Base-by-base conservation (phyloP, 2,113 vertebrate genomes). In the Trichechus manatus region DNA sequence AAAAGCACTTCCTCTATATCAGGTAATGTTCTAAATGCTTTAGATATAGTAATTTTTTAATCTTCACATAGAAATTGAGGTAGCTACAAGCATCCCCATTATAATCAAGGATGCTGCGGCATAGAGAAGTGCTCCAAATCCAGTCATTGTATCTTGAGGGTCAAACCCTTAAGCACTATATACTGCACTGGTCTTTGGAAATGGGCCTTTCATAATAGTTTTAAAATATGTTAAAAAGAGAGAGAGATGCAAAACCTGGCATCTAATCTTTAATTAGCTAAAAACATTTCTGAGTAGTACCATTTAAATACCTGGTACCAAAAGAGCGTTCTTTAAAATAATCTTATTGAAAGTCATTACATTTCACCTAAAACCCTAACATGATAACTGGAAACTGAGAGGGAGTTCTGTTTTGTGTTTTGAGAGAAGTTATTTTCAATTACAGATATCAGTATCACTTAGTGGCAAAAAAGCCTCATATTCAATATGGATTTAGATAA, bases 321-420 rank as follows among this genome's bases (percentile, higher is more conserved):
- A 96, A 61, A 50, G 7, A 77, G 42, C 31, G 29, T 44, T 87
- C 42, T 70, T 81, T 61, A 80, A 96, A 86, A 94, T 74, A 9
- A 94, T 19, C 42, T 64, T 42, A 83, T 0, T 50, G 7, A 87
- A 93, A 79, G 74, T 3, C 27, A 63, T 89, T 56, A 56, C 25
- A 91, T 82, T 74, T 93, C 22, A 94, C 47, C 95, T 88, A 85
- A 92, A 72, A 91, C 31, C 80, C n/a, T 79, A 93, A 95, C 4
- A 91, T 13, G 82, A 14, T 91, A 91, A 86, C 1, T 70, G 27
- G 94, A 97, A 96, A 78, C 27, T 88, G 25, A 66, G 29, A 23
- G 33, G 17, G 33, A 33, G 15, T 92, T n/a, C 19, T n/a, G 4
- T 47, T 75, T 36, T 13, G 39, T 86, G 79, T 79, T 44, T 79